A percentile compares a stretch with the other conserved stretches of the same genome.
phyloP scores from a whole-genome alignment of 1,140 invertebrate genomes.

The Aradophagus sp. region DNA sequence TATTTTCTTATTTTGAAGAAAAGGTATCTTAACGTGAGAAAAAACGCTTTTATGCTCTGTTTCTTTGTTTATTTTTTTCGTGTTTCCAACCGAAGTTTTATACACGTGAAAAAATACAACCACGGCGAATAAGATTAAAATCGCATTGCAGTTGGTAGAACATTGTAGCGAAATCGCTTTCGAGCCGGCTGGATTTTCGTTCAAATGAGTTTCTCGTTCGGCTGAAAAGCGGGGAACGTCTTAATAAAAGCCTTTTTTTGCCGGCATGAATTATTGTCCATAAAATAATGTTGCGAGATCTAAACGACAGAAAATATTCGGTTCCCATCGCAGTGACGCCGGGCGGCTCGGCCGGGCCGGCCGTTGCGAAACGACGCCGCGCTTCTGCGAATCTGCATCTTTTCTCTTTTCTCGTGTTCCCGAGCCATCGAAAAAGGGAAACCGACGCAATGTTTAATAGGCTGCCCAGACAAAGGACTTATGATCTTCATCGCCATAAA shows the following conservation, averaged over 20 bases:
- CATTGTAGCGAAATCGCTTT: too few relatives aligned
- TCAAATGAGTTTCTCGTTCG: conserved; percentile 11
- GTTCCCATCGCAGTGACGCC: conserved; percentile 32
- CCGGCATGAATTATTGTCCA: conserved; percentile 37
- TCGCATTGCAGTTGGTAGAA: too few relatives aligned
- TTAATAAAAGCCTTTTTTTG: conserved; percentile 42
- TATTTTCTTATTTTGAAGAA: too few relatives aligned
- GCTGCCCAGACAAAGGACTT: conserved; percentile 62
- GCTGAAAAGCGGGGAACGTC: conserved; percentile 21
- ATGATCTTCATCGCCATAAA: conserved; percentile 41
- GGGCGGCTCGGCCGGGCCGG: conserved; percentile 27
- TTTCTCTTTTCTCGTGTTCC: conserved; percentile 55
- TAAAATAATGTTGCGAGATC: conserved; percentile 40
- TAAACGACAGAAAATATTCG: conserved; percentile 38
- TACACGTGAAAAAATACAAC: too few relatives aligned
- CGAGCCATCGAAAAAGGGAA: conserved; percentile 50
- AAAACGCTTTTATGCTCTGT: too few relatives aligned
- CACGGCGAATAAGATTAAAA: too few relatives aligned
- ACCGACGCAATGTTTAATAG: conserved; percentile 59
- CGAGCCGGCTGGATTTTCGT: conserved; percentile 11
- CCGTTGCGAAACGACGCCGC: conserved; percentile 47
- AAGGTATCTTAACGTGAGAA: too few relatives aligned
- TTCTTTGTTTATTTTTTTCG: too few relatives aligned
- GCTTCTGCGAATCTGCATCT: conserved; percentile 54
- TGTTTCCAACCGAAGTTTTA: too few relatives aligned